Base-by-base conservation (phyloP, 2,888 invertebrate species). In the Platerodrilus igneus region DNA sequence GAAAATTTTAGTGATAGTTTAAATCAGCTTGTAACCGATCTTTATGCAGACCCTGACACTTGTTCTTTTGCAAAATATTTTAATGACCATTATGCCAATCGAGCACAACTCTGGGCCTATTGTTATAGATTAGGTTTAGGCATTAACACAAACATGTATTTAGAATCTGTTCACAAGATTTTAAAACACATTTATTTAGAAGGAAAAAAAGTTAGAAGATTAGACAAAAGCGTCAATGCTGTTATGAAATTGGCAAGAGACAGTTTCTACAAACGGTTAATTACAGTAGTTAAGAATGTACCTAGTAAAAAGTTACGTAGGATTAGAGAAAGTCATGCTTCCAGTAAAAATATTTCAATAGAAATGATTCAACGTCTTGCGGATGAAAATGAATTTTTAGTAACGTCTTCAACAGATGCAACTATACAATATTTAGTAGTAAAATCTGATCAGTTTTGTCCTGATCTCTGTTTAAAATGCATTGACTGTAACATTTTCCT, bases 201-300 rank as follows among this genome's bases (percentile, higher is more conserved):
- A 22, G 31, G 31, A 8, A 20, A n/a, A 14, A 19, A 32, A 21
- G n/a, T n/a, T n/a, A 28, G 28, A 17, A 33, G 40, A 15, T 29
- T 37, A 37, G 37, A 22, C 18, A 32, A 41, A 9, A n/a, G n/a
- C n/a, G n/a, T n/a, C n/a, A 25, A 40, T 40, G 36, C 35, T 21
- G 26, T 44, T 4, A 29, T 40, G 18, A 39, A 35, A 38, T n/a
- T 39, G 3, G 36, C 31, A n/a, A n/a, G 40, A 9, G 39, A 44
- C 18, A 36, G 26, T 16, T 11, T 37, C 4, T 45, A 34, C 34
- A 32, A 41, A 28, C 25, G 37, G 15, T 3, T 41, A n/a, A 41
- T 41, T 30, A 36, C 27, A 3, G n/a, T 45, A 5, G 11, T 29
- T 37, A 45, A n/a, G n/a, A n/a, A n/a, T n/a, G n/a, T n/a, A n/a